Percentiles rank a stretch among this genome's conserved stretches.
These are phyloP conservation scores for Autographa gamma DNA, from an alignment of 2,888 invertebrate genomes.

Conservation along the genomic window DNA sequence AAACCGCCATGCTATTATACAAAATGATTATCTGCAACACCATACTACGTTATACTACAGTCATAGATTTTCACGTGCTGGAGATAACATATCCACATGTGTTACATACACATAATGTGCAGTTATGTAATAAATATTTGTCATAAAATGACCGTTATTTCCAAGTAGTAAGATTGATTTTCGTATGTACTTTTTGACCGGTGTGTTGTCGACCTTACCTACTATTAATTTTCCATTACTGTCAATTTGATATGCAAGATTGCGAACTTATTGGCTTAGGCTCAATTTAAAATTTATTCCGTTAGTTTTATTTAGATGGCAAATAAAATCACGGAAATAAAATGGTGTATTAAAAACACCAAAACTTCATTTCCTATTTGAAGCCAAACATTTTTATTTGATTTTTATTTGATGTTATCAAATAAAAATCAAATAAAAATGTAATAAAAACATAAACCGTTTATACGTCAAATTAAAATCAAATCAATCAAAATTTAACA, in stretches of 20 bases:
- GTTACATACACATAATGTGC: not conserved
- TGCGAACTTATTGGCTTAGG: not conserved
- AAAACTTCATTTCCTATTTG: too few relatives aligned
- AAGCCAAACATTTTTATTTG: too few relatives aligned
- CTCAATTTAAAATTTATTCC: not conserved
- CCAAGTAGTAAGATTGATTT: not conserved
- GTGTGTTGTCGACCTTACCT: not conserved
- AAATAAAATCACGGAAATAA: too few relatives aligned
- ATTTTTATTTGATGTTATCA: too few relatives aligned
- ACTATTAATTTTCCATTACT: conserved; percentile 4
- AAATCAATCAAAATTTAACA: not conserved
- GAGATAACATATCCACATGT: not conserved
- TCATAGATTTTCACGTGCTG: not conserved
- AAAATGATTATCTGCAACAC: too few relatives aligned
- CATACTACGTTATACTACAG: too few relatives aligned
- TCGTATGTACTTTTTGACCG: not conserved
- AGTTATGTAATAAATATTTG: too few relatives aligned
- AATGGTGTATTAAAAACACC: too few relatives aligned
- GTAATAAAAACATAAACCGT: too few relatives aligned
- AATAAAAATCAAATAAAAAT: too few relatives aligned
- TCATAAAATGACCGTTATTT: not conserved
- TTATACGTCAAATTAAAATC: not conserved
- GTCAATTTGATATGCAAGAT: not conserved
- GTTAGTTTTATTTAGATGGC: not conserved
- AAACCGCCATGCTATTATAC: too few relatives aligned